Conservation (phyloP, 2,797 vertebrate species). For the Argentina silus region DNA sequence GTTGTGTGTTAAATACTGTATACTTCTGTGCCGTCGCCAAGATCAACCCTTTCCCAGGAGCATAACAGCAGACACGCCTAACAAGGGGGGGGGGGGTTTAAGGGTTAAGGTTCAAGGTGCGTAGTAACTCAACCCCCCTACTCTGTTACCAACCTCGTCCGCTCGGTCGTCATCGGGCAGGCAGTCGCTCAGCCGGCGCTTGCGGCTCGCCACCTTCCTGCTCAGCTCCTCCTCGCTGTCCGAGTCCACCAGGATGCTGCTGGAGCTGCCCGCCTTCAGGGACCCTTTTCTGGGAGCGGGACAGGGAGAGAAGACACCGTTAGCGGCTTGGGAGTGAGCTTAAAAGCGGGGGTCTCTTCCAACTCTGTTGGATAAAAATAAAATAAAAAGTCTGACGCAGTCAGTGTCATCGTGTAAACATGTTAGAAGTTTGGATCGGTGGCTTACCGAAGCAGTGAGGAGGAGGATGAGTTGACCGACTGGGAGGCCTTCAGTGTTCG, state of each 20-base stretch:
- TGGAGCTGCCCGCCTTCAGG: slow-evolving; percentile 81
- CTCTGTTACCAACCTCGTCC: slow-evolving; percentile 73
- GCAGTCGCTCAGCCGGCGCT: slow-evolving; percentile 81
- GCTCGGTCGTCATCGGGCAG: slow-evolving; percentile 71
- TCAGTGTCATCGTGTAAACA: too few species aligned
- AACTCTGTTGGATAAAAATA: too few species aligned
- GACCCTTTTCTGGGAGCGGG: slow-evolving; percentile 82
- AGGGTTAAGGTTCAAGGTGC: neutral
- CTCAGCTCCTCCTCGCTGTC: slow-evolving; percentile 91
- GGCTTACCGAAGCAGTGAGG: slow-evolving; percentile 64
- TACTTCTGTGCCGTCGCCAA: too few species aligned
- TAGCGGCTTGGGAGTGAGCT: too few species aligned
- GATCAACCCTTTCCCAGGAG: too few species aligned
- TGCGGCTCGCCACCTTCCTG: slow-evolving; percentile 80
- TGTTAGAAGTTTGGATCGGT: neutral
- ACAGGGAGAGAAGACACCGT: neutral
- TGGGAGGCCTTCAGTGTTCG: slow-evolving; percentile 92
- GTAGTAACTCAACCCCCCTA: neutral
- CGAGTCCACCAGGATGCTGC: slow-evolving; percentile 82
- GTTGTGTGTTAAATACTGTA: too few species aligned
- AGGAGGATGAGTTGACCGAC: slow-evolving; percentile 80
- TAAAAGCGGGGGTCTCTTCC: too few species aligned
- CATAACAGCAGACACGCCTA: too few species aligned
- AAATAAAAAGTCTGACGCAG: too few species aligned
- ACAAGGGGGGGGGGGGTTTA: too few species aligned